Base-by-base conservation (phyloP, 1,140 invertebrate species). In the Venturia canescens region DNA sequence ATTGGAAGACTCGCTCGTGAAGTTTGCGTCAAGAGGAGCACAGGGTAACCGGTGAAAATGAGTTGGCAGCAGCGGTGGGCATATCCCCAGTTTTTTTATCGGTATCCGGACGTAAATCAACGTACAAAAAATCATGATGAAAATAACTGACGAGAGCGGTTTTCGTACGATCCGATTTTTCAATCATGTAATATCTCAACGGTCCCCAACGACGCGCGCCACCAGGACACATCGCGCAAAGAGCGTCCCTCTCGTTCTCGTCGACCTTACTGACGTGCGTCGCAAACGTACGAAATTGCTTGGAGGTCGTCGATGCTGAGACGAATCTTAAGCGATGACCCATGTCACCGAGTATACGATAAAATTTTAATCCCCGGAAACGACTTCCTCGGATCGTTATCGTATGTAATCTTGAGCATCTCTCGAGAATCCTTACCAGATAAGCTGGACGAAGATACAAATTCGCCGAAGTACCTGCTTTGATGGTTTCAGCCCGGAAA, bases 321-420 rank as follows among this genome's bases (percentile, higher is more conserved):
- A 82, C 69, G 26, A 79, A 67, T 50, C 83, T 82, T 0, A 89
- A 38, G 18, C 84, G 69, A 1, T 83, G 60, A 0, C 82, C 83
- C 44, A 83, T 85, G 16, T 80, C 48, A 7, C 80, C 89, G 50
- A 90, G 76, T 5, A 88, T 53, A 7, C 76, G 80, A 80, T 87
- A 90, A 67, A 90, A 87, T 72, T 90, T 89, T 31, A 63, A 63
- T 0, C 88, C 87, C 6, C 84, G 82, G 21, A 88, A 88, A 13
- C 82, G 57, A 48, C 69, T 84, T 0, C 83, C 81, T 0, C 80
- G 9, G 34, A 89, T 85, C 26, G 57, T 80, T 50, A 90, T 83
- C 5, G 86, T 88, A 80, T 88, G 86, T 23, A 90, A 80, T 16
- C 80, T 80, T 6, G 71, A 38, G 77, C 89, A 90, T 21, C 84